Percentiles rank a stretch among this genome's conserved stretches.
phyloP scores from a whole-genome alignment of 1,140 invertebrate species.

The Proctacanthus coquilletti region DNA sequence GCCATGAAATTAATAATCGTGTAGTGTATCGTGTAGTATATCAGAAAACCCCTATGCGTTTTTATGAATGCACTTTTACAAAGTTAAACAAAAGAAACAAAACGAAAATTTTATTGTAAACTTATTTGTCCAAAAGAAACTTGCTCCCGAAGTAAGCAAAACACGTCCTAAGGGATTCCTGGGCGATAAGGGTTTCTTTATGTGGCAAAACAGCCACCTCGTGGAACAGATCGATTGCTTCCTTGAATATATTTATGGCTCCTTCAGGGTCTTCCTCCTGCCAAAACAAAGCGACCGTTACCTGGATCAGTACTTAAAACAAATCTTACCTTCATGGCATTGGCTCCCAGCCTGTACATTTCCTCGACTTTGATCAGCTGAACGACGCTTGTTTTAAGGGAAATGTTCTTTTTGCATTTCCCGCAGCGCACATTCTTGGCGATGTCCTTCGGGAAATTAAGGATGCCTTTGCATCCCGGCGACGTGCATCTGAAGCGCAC shows the following conservation, averaged over 20 bases:
- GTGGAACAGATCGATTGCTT: conserved; percentile 35
- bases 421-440: conserved; percentile 34
- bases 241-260: conserved; percentile 29
- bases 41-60: no score
- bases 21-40: no score
- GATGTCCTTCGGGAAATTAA: conserved; percentile 30
- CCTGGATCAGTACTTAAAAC: background rate
- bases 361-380: conserved; percentile 34
- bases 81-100: background rate
- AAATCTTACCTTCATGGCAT: conserved; percentile 25
- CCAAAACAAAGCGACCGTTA: background rate
- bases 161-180: conserved; percentile 42
- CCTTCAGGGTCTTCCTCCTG: conserved; percentile 27
- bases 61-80: no score
- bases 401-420: conserved; percentile 34
- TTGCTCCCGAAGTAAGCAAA: conserved; percentile 19
- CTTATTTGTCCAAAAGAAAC: background rate
- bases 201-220: conserved; percentile 39
- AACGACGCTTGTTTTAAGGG: conserved; percentile 32
- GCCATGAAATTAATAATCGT: no score
- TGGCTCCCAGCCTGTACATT: conserved; percentile 33
- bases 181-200: conserved; percentile 39
- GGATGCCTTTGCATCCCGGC: conserved; percentile 33
- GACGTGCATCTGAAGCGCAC: conserved; percentile 39
- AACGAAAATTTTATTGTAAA: background rate